Conservation (phyloP, 1,140 invertebrate species). For the Drosophila pachea region DNA sequence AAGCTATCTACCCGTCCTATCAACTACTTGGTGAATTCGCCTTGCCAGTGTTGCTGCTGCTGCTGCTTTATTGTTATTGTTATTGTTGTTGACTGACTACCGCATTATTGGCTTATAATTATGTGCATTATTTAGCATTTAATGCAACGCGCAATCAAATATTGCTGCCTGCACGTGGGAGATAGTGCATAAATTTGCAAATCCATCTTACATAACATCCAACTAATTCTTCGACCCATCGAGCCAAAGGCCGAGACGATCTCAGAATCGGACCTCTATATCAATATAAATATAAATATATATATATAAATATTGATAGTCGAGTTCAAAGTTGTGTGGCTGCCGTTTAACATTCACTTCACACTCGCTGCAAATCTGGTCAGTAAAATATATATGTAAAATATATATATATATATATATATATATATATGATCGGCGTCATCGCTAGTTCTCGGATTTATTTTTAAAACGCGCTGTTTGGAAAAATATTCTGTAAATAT, state of each 20-base stretch:
- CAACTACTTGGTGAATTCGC: background rate
- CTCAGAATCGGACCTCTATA: background rate
- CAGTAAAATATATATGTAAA: background rate
- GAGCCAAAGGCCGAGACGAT: too few species aligned
- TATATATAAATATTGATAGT: constrained; percentile 3
- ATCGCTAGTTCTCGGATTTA: constrained; percentile 26
- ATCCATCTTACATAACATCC: constrained; percentile 13
- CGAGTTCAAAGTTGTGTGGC: constrained; percentile 35
- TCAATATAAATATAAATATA: background rate
- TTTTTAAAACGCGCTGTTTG: constrained; percentile 50
- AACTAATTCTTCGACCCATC: background rate
- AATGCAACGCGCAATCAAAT: constrained; percentile 40
- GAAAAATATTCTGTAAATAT: constrained; percentile 5
- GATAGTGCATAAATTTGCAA: constrained; percentile 19
- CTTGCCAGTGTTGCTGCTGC: background rate
- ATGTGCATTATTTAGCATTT: constrained; percentile 73
- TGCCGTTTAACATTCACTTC: background rate
- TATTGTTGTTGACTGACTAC: constrained; percentile 34
- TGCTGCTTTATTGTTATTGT: constrained; percentile 13
- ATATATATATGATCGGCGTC: constrained; percentile 2
- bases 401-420: constrained; percentile 5
- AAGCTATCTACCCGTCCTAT: background rate
- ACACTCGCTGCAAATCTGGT: constrained; percentile 22
- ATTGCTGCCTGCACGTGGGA: constrained; percentile 27
- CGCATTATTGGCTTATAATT: constrained; percentile 65